Evolutionary conservation across 2,113 vertebrate genomes (phyloP), one percentile per base, ranked within the genome.

Genomic region (Apteryx owenii): DNA sequence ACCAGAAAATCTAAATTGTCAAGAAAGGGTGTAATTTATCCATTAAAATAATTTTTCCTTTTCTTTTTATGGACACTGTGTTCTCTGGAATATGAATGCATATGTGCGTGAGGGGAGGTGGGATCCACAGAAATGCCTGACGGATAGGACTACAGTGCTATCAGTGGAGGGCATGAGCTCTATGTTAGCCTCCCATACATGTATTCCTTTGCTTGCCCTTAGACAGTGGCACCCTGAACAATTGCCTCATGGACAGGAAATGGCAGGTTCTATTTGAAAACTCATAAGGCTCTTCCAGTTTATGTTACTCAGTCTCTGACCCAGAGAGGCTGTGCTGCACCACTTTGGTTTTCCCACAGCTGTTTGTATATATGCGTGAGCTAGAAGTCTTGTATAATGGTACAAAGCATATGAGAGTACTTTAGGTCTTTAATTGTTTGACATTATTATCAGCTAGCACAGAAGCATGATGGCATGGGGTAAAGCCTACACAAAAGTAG

Each of bases 361-460:
- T 65, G 31, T 18, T 69, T 21, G 14, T 12, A 64, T 25, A 48
- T 12, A 79, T 14, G 12, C 9, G 38, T 20, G 8, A 89, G 9
- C 33, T 56, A 51, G 4, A 60, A 81, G n/a, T 53, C 23, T 54
- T n/a, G 21, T 1, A 38, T 26, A 44, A 46, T 15, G 12, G 50
- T 1, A 3, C 4, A 81, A 87, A 62, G 65, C 61, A n/a, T 9
- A 25, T 4, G 18, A 62, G 5, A 90, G 44, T 10, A 42, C 31
- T 71, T 71, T 46, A 40, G 13, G 29, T 85, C 69, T 68, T 73
- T 26, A 76, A 36, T 79, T 50, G 33, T 56, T 69, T 62, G 7
- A 58, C 46, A 40, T n/a, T 69, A 62, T 31, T 22, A 42, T 51
- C 60, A 84, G 17, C 21, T 29, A 70, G n/a, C 0, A 0, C 7